Base-by-base conservation (phyloP, 2,113 vertebrate species). In the Sprattus sprattus region DNA sequence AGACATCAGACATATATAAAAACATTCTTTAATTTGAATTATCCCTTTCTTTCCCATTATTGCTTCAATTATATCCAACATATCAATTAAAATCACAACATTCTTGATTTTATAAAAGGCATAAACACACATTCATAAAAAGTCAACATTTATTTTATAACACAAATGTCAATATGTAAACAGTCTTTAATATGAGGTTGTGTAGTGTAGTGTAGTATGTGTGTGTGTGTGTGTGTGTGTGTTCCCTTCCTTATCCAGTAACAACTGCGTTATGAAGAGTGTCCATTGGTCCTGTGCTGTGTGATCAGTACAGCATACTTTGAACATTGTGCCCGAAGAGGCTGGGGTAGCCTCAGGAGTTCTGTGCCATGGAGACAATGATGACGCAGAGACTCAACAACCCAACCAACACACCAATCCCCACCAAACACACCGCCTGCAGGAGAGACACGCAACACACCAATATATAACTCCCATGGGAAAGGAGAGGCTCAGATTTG, bases 361-460 rank as follows among this genome's bases (percentile, higher is more conserved):
- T 92, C 86, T 93, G 90, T 89, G 91, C 86, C 97, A 96, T 98
- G 22, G 92, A 93, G 90, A 96, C 90, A 88, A 97, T 89, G 71
- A 98, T 96, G 84, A 98, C 83, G 84, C 90, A 88, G 84, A 99
- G 94, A 92, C 97, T 99, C 89, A 96, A 89, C 85, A 94, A 90
- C 57, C 97, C 97, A 91, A 97, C 92, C 84, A 96, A 91, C 89
- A 96, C n/a, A 13, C 98, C 98, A 87, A 97, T 95, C 87, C 96
- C 39, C 90, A 99, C 89, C 89, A 99, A 90, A 10, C 92, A 50
- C 50, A 94, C 90, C 0, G 97, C 97, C 98, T 99, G 82, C 22
- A 92, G 50, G 87, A 94, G 91, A 91, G 47, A 87, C 32, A 47
- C 4, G 49, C 49, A 11, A 10, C 75, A 18, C 52, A n/a, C 11